Base-by-base conservation (phyloP, 2,113 vertebrate genomes). In the Rissa tridactyla region DNA sequence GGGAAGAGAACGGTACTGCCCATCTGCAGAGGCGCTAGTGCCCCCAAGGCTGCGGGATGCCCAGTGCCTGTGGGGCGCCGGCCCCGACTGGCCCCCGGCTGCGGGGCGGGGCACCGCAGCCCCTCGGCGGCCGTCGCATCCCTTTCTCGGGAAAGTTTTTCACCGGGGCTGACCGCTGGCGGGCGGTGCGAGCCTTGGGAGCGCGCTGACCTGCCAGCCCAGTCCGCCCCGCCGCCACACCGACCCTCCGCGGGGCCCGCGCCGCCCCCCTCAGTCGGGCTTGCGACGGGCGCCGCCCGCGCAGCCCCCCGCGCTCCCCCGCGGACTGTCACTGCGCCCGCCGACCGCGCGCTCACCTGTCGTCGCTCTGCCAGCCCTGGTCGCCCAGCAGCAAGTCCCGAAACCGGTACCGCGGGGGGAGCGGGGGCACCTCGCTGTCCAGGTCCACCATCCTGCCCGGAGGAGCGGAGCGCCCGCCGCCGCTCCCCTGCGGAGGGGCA, bases 301-400 rank as follows among this genome's bases (percentile, higher is more conserved):
- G 9, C 27, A 40, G 61, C 22, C 15, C n/a, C 12, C 23, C 23
- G 21, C 44, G 42, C 25, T 27, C 22, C 42, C n/a, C 17, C 19
- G 34, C 19, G 26, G n/a, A 19, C 23, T 40, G 42, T n/a, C 49
- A 5, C 73, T 51, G 62, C 47, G 10, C 7, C 18, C 20, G 44
- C 83, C 34, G n/a, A 20, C 30, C 9, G 47, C 87, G 92, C 52
- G 21, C 91, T 85, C 96, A 99, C 99, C 99, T 99, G 98, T 99
- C 99, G 61, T 99, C 99, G 69, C 99, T 99, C 82, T 99, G 99
- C 98, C 99, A 99, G 93, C 97, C 98, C 94, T 99, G 99, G 95
- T 99, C 99, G 61, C 99, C 99, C 17, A 99, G 98, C 90, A 99
- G 98, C 97, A 99, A 93, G 96, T 99, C 99, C 91, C 99, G 98